Base-by-base conservation (phyloP, 2,888 invertebrate genomes). In the Onchidella celtica region DNA sequence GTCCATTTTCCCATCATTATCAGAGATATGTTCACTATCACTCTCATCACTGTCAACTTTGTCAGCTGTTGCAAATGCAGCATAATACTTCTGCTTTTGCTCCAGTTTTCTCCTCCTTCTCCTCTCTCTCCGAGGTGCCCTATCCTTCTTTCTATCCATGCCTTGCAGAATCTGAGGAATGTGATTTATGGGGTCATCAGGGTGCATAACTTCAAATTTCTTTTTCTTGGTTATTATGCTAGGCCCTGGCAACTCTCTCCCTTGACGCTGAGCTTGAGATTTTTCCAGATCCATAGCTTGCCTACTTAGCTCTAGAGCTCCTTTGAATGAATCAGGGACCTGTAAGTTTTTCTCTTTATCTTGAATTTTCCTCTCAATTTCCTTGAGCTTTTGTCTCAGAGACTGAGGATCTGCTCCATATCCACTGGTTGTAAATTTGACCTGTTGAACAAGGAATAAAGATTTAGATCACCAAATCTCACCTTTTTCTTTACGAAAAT, bases 231-330 rank as follows among this genome's bases (percentile, higher is more conserved):
- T 85, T 6, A 92, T 76, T 47, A 86, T 75, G 36, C 83, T 83
- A n/a, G 87, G 83, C 0, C 90, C 77, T 36, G 83, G 83, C 17
- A 82, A 34, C 40, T 79, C 84, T 17, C 86, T 83, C 6, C 80
- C 78, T 66, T 86, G 75, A 6, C 87, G 75, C 29, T 86, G 83
- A n/a, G 86, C 78, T 17, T 87, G 21, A 27, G 82, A 87, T 32
- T 87, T 88, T 83, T 91, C 91, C 32, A 92, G 79, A 6, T 92
- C 91, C 88, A 90, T 88, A 73, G 89, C 89, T 84, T 91, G 91
- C 24, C 91, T 84, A 29, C 86, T 82, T 79, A 89, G 77, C 55
- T 84, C 63, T 32, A 81, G 75, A 76, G 85, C 36, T 17, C 89
- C 89, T 34, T 86, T 83, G 78, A 91, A 89, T 24, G 81, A 84